Percentiles rank a stretch among this genome's conserved stretches.
These are phyloP conservation scores for Siniperca scherzeri DNA, from an alignment of 2,797 vertebrate species.

Conservation along the genomic window DNA sequence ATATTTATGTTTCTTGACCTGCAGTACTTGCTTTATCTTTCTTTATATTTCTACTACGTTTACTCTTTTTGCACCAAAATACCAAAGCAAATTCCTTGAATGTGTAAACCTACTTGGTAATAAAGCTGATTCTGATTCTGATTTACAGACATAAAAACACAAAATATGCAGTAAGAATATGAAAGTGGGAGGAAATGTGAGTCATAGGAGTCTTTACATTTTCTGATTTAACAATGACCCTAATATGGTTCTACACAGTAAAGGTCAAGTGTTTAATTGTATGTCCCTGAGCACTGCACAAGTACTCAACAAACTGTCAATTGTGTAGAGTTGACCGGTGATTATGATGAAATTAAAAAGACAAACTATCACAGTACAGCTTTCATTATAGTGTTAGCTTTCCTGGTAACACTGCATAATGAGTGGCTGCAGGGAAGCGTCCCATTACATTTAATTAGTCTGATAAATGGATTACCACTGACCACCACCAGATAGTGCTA, in stretches of 20 bases:
- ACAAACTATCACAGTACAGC: conserved; percentile 53
- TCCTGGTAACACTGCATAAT: conserved; percentile 47
- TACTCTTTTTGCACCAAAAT: too few species aligned
- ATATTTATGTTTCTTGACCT: too few species aligned
- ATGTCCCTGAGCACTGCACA: conserved; percentile 27
- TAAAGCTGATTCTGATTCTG: too few species aligned
- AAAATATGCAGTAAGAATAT: background rate
- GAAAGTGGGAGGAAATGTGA: background rate
- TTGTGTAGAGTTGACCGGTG: conserved; percentile 35
- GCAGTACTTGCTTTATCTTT: too few species aligned
- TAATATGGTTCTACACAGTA: conserved; percentile 12
- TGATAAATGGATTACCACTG: conserved; percentile 53
- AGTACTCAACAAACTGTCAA: conserved; percentile 51
- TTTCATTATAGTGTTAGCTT: conserved; percentile 56
- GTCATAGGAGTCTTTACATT: background rate
- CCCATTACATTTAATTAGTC: conserved; percentile 64
- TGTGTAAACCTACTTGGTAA: too few species aligned
- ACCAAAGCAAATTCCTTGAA: too few species aligned
- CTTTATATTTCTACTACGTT: too few species aligned
- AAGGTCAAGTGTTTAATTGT: conserved; percentile 49
- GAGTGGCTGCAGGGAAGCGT: conserved; percentile 62
- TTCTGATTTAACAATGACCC: conserved; percentile 28
- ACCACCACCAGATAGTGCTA: conserved; percentile 73
- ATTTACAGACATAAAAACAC: background rate
- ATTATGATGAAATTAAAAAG: conserved; percentile 59